phyloP scores from a whole-genome alignment of 2,113 vertebrate genomes.

The Oreochromis spilurus region DNA sequence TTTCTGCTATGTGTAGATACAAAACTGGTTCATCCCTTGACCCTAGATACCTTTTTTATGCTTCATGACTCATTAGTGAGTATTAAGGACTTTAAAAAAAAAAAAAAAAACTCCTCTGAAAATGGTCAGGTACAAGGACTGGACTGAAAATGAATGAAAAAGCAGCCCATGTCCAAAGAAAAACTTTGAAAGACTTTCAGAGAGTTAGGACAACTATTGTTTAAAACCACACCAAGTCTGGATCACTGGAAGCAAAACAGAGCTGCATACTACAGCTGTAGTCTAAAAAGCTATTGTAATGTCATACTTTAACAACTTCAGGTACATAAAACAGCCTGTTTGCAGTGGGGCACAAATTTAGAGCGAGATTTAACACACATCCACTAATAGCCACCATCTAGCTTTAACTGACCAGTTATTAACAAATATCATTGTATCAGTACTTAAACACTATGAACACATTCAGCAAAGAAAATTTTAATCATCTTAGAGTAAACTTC shows the following conservation, averaged over 20 bases:
- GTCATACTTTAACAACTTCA: neutral
- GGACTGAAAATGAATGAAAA: neutral
- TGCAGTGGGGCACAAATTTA: neutral
- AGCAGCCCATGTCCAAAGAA: neutral
- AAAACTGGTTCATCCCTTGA: neutral
- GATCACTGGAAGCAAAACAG: neutral
- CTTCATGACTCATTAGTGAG: neutral
- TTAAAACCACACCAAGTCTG: neutral
- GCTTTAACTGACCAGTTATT: neutral
- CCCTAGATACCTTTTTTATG: neutral
- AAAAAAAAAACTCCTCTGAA: neutral
- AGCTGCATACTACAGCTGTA: neutral
- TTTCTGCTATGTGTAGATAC: neutral
- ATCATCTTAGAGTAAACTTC: neutral
- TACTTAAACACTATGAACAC: neutral
- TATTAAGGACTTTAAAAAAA: neutral
- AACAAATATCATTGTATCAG: neutral
- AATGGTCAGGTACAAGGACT: neutral
- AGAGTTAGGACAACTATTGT: neutral
- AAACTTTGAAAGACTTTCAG: neutral
- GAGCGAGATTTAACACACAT: neutral
- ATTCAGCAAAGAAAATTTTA: neutral
- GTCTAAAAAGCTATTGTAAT: neutral
- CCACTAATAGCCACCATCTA: neutral
- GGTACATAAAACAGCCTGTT: neutral